A percentile compares a stretch with the other conserved stretches of the same genome.
Conservation (phyloP, 2,888 invertebrate genomes). For the Agrotis exclamationis region DNA sequence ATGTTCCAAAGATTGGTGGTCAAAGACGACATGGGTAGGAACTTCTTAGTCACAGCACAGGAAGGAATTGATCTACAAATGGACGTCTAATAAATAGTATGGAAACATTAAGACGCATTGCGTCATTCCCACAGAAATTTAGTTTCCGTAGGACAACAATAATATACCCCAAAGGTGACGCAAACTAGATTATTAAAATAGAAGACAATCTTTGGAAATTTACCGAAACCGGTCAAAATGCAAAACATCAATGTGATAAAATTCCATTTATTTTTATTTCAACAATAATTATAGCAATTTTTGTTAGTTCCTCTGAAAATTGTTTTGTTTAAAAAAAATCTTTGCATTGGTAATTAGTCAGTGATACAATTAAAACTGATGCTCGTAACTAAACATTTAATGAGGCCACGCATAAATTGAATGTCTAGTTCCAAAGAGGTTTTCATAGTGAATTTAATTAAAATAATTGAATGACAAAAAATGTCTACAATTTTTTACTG, state of each 20-base stretch:
- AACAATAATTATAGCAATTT: neutral
- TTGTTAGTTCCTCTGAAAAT: neutral
- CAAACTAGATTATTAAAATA: too few species aligned
- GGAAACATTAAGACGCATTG: slow-evolving; percentile 1
- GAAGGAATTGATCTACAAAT: neutral
- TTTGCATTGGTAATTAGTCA: neutral
- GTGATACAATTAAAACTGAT: neutral
- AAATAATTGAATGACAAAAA: slow-evolving; percentile 1
- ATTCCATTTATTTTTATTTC: neutral
- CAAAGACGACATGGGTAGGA: neutral
- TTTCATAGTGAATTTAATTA: neutral
- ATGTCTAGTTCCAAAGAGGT: neutral
- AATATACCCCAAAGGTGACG: too few species aligned
- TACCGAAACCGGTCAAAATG: neutral
- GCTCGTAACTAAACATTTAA: neutral
- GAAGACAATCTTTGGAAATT: neutral
- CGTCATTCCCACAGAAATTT: neutral
- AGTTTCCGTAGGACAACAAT: neutral
- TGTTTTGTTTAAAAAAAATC: slow-evolving; percentile 3
- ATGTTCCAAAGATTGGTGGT: neutral
- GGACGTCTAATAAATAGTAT: neutral
- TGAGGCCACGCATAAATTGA: slow-evolving; percentile 2
- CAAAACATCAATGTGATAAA: slow-evolving; percentile 1
- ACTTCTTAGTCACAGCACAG: too few species aligned
- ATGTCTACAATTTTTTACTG: too few species aligned